Evolutionary conservation across 2,797 vertebrate genomes (phyloP), one percentile per base, ranked within the genome.

Genomic region (Ceryle rudis): DNA sequence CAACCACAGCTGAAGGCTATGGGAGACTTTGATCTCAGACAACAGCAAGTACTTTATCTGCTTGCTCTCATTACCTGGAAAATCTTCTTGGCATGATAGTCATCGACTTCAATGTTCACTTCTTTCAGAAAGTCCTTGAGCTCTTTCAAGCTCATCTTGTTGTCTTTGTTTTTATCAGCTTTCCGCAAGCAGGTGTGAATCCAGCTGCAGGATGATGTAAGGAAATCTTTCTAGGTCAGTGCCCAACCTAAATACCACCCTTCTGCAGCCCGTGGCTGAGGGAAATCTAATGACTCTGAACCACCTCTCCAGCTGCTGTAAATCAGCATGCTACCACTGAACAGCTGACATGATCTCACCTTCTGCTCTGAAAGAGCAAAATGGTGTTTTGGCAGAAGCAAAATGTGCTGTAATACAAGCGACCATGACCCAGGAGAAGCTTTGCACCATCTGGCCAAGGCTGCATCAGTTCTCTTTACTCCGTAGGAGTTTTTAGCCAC

Each of bases 141-240:
- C 96, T 99, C 99, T 92, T 99, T 99, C 91, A 99, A 98, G 77
- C 92, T 98, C 99, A 99, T 99, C 97, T 98, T 99, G 97, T 99
- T 99, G 98, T 99, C 99, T 6, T 98, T 97, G 80, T 99, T 99
- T 93, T 99, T 99, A 97, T 99, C 99, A 8, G 99, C 99, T 96
- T 99, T 99, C 22, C 98, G 91, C 97, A 99, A 98, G 97, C 99
- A 99, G 80, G 98, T 98, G 91, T 99, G 98, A 81, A 99, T 99
- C 99, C 99, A 99, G 97, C 99, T 99, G 95, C 89, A 33, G 20
- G 73, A 22, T 57, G 91, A 98, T 98, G 96, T 99, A 99, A 99
- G 99, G 98, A 97, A 94, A 83, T 81, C 93, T 82, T 93, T 70
- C 90, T 77, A 66, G 55, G 88, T 39, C 75, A 61, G 6, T 4